Evolutionary conservation across 2,797 vertebrate species (phyloP), one percentile per base, ranked within the genome.

Genomic region (Myotis pilosus): DNA sequence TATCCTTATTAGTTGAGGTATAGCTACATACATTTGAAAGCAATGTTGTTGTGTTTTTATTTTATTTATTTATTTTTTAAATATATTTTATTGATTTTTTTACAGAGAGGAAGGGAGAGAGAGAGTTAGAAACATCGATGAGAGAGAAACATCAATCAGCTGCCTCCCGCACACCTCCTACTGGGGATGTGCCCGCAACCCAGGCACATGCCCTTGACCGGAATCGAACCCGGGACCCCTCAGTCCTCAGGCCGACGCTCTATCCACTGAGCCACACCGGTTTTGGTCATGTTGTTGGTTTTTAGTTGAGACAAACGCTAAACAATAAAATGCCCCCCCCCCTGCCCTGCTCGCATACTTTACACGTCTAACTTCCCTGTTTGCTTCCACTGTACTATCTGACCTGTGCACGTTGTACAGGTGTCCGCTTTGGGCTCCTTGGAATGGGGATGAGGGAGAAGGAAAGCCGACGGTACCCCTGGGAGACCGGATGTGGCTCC

Each of bases 291-390:
- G 49, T 0, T 38, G 12, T 15, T 62, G 6, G 30, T 47, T 84
- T 76, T 38, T 49, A 9, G 28, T 53, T 55, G 55, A 62, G 38
- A 36, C 11, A 87, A 79, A 41, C 20, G 1, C 38, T 79, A 41
- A 87, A 80, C 36, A 69, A 41, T 36, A 68, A 78, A 87, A 69
- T 7, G 4, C 36, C 36, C 3, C 12, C 49, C 57, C 19, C 62
- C 11, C 13, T 17, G 8, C 25, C 22, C 25, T n/a, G 13, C 53
- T 30, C 3, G 2, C 36, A 41, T 23, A 28, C 10, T 44, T 38
- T 0, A 6, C 12, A 30, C 0, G 3, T 36, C 74, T 5, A 5
- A 3, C 5, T 4, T 23, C 80, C 49, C 23, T 74, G 1, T 68
- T 76, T 36, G 30, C 9, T 74, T 49, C 69, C 49, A 12, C 11